phyloP scores from a whole-genome alignment of 1,140 invertebrate genomes.

The Ostrea edulis region DNA sequence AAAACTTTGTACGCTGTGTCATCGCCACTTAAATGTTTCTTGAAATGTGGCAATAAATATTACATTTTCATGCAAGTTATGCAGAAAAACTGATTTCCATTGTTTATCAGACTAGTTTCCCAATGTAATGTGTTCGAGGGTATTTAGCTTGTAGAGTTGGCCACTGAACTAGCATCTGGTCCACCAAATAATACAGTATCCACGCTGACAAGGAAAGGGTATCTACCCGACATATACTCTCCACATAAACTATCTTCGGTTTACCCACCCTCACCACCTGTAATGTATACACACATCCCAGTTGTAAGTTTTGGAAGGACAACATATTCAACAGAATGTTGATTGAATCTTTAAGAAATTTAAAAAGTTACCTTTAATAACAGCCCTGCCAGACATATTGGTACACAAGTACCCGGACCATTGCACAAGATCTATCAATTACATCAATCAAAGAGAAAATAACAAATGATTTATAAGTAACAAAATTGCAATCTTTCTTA shows the following conservation, averaged over 20 bases:
- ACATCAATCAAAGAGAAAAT: neutral
- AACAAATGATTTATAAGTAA: neutral
- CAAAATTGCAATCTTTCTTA: neutral
- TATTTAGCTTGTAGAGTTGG: constrained; percentile 84
- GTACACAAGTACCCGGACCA: constrained; percentile 97
- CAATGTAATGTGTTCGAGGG: constrained; percentile 82
- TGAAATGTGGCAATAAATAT: neutral
- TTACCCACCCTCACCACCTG: constrained; percentile 84
- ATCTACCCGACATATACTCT: constrained; percentile 95
- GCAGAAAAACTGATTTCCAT: neutral
- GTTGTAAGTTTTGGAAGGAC: neutral
- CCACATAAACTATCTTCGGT: constrained; percentile 92
- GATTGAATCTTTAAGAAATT: neutral
- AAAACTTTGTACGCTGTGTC: no score
- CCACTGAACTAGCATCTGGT: constrained; percentile 96
- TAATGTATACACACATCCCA: constrained; percentile 52
- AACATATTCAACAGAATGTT: constrained; percentile 46
- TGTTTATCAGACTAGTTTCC: constrained; percentile 72
- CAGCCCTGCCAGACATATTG: constrained; percentile 87
- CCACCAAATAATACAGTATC: constrained; percentile 88
- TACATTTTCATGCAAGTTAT: neutral
- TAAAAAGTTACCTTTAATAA: constrained; percentile 72
- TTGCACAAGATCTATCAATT: constrained; percentile 82
- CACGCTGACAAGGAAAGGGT: constrained; percentile 93
- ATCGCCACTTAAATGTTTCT: no score